These are phyloP conservation scores for Onychostruthus taczanowskii DNA, from an alignment of 2,113 vertebrate genomes.

Conservation along the genomic window DNA sequence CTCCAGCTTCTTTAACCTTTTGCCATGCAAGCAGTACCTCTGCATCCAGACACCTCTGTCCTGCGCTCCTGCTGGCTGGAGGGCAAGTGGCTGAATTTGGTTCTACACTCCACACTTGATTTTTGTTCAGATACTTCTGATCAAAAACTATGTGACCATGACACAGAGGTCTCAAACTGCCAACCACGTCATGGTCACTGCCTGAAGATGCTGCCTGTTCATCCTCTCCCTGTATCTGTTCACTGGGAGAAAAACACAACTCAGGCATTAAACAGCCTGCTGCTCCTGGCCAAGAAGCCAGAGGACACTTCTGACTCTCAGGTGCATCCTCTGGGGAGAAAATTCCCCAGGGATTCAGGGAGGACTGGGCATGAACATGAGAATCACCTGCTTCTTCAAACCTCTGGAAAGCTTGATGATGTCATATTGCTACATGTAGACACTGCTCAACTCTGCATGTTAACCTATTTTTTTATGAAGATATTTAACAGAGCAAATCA, in stretches of 20 bases:
- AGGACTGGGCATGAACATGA: neutral
- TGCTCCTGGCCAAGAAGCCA: neutral
- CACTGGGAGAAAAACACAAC: constrained; percentile 63
- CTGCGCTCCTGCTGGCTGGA: constrained; percentile 73
- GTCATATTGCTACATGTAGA: neutral
- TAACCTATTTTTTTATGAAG: neutral
- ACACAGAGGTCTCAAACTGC: constrained; percentile 84
- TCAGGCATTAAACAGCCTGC: neutral
- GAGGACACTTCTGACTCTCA: neutral
- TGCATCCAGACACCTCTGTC: constrained; percentile 75
- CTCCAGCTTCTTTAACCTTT: neutral
- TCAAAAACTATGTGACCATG: constrained; percentile 78
- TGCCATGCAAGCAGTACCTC: constrained; percentile 68
- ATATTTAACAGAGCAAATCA: neutral
- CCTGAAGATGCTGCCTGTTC: constrained; percentile 77
- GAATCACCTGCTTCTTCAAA: neutral
- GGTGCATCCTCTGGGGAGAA: neutral
- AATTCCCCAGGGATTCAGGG: neutral
- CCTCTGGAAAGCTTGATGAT: neutral
- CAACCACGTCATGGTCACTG: constrained; percentile 79
- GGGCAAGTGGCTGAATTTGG: constrained; percentile 67
- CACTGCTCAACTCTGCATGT: neutral
- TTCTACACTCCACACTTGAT: constrained; percentile 29
- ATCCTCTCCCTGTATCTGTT: constrained; percentile 75
- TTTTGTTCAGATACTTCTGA: constrained; percentile 25